Conservation (phyloP, 2,113 vertebrate genomes). For the Ptilorrhoa leucosticta region DNA sequence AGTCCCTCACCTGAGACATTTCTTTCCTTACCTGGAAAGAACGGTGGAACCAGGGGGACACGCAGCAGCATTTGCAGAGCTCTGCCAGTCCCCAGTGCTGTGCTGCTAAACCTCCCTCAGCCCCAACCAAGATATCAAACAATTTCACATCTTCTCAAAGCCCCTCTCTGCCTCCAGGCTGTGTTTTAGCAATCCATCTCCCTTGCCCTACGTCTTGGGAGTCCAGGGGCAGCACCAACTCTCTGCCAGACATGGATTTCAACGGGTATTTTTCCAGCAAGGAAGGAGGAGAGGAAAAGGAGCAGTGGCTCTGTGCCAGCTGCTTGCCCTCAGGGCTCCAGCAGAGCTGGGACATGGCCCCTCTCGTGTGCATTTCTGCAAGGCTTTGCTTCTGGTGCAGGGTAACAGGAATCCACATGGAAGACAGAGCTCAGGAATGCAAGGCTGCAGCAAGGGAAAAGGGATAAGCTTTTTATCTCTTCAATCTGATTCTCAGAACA, state of each 20-base stretch:
- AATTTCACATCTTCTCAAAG: background rate
- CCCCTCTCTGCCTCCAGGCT: background rate
- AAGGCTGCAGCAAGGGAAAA: background rate
- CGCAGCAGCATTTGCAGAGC: background rate
- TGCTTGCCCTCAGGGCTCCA: background rate
- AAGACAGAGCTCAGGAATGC: background rate
- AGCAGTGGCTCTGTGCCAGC: background rate
- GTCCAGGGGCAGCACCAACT: background rate
- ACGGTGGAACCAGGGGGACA: background rate
- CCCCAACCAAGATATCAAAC: background rate
- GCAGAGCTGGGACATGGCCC: background rate
- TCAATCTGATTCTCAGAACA: background rate
- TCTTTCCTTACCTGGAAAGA: background rate
- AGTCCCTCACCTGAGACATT: background rate
- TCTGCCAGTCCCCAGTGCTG: background rate
- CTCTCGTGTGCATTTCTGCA: rapidly evolving
- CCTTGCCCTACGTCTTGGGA: background rate
- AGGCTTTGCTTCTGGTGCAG: background rate
- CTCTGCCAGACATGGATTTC: background rate
- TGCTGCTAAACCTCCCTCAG: background rate
- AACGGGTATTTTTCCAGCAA: background rate
- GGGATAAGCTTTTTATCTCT: background rate
- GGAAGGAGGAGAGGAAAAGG: background rate
- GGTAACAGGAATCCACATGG: rapidly evolving
- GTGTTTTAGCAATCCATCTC: background rate